phyloP scores from a whole-genome alignment of 37 sponge, comb jelly and placozoan species.

The Hexactinellida sp. region DNA sequence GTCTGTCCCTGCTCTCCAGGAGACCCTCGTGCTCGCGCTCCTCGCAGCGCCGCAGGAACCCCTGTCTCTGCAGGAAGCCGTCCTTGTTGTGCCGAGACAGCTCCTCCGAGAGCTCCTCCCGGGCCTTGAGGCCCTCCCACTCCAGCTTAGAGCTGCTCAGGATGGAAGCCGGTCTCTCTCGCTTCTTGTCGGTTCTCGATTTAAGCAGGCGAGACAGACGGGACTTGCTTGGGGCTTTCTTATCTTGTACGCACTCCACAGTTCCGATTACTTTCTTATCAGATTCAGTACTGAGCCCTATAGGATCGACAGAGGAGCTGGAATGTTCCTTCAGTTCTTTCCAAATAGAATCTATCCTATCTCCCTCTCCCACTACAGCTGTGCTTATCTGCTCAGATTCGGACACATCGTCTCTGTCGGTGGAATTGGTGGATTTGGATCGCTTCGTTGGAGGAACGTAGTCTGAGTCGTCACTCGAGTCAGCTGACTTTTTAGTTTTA shows the following conservation, averaged over 20 bases:
- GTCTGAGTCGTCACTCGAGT: slow-evolving; percentile 1
- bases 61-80: neutral
- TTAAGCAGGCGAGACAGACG: neutral
- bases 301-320: neutral
- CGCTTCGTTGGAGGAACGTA: neutral
- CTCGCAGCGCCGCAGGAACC: neutral
- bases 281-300: too few relatives aligned
- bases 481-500: neutral
- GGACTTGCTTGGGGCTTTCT: neutral
- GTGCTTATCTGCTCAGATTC: neutral
- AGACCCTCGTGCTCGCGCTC: neutral
- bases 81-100: neutral
- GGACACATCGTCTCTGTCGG: neutral
- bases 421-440: neutral
- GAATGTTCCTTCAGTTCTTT: neutral
- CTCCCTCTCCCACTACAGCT: neutral
- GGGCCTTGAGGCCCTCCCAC: neutral
- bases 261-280: neutral
- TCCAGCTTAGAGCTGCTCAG: neutral
- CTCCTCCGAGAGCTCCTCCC: neutral
- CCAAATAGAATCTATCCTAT: neutral
- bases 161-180: neutral
- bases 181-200: neutral
- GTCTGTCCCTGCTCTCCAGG: neutral
- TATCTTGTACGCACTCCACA: neutral